Base-by-base conservation (phyloP, 2,113 vertebrate genomes). In the Origma solitaria region DNA sequence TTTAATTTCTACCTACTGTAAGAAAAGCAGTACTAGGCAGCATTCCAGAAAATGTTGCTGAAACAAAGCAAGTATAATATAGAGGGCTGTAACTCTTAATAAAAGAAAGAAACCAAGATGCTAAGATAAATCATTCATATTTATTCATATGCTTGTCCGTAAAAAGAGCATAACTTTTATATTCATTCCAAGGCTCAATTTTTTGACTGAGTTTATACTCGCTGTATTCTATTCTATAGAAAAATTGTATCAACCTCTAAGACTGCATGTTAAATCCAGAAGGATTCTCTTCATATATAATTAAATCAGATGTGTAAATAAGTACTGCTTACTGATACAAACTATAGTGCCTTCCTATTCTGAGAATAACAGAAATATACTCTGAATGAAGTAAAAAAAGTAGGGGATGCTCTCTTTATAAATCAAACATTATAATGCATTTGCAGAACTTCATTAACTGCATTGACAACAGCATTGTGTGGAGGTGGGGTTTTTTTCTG, bases 1-100 rank as follows among this genome's bases (percentile, higher is more conserved):
- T 97, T 95, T 90, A 96, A 97, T 97, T 95, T 96, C 94, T 76
- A 95, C 68, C 35, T 95, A 92, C 92, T 93, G 71, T 95, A 97
- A 96, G 94, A 49, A 90, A 97, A 96, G 91, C 85, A 96, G 82
- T 85, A 56, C 94, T 90, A 78, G 94, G 96, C 96, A 96, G 49
- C 68, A 31, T 89, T 97, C 94, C 96, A 97, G 90, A 96, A 95
- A 93, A 91, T 79, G 66, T 61, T 97, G 87, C 90, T 89, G 70
- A 94, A 96, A 95, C 86, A 92, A 90, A 97, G 61, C 49, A 94
- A 95, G 73, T 95, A 83, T 80, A 97, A 90, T 91, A 92, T 24
- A 96, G 94, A 96, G 80, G 66, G 61, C 84, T 96, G 79, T 82
- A 96, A 96, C 82, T 96, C 93, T 82, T 95, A 92, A 95, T 49